Evolutionary conservation across 2,888 invertebrate species (phyloP).

Genomic region (Automeris io): DNA sequence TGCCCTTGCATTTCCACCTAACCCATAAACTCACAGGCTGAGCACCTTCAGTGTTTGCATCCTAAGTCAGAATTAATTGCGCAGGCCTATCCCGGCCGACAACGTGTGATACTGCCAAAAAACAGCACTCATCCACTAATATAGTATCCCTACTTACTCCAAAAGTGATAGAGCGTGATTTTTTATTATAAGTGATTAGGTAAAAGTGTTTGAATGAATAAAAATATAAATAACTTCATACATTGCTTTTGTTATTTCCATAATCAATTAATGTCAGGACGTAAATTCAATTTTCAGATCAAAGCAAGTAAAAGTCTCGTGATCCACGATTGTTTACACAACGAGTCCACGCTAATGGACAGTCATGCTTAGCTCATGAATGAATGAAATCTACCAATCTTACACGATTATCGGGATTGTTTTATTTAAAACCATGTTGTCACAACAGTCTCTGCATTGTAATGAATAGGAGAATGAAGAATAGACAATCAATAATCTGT

Average conservation of each 20-base stretch:
- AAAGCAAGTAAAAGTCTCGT: conserved; percentile 21
- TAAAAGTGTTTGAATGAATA: no score
- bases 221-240: conserved; percentile 6
- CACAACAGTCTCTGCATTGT: conserved; percentile 5
- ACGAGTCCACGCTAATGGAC: conserved; percentile 19
- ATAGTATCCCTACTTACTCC: no score
- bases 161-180: no score
- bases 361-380: no score
- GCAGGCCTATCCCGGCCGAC: no score
- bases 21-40: no score
- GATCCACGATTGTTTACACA: conserved; percentile 22
- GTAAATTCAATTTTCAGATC: conserved; percentile 20
- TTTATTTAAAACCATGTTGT: background rate
- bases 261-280: conserved; percentile 13
- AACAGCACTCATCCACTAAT: no score
- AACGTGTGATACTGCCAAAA: no score
- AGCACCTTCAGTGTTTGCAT: no score
- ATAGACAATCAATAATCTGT: conserved; percentile 13
- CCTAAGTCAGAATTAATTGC: no score
- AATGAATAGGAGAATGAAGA: conserved; percentile 7
- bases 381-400: conserved; percentile 17
- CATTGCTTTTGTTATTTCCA: conserved; percentile 16
- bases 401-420: conserved; percentile 5
- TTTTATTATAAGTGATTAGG: no score
- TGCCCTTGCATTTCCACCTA: no score